Evolutionary conservation across 2,888 invertebrate species (phyloP).

Genomic region (Lymantria monacha): DNA sequence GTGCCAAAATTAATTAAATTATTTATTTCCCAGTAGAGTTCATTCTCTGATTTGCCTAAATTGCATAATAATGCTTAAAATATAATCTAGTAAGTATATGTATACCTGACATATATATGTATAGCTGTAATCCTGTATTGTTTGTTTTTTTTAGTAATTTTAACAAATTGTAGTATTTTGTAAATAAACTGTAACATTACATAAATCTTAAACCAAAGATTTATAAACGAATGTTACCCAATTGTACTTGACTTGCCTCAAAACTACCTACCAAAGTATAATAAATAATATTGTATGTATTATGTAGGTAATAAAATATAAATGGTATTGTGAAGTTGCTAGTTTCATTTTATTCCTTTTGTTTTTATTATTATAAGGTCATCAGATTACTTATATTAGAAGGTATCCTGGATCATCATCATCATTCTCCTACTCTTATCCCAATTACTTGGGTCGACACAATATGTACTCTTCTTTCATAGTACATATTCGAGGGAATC

Average conservation of each 20-base stretch:
- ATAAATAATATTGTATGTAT: slow-evolving; percentile 22
- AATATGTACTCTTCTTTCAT: too few species aligned
- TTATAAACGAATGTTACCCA: slow-evolving; percentile 24
- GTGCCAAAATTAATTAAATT: slow-evolving; percentile 28
- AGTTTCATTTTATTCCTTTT: slow-evolving; percentile 9
- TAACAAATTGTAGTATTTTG: slow-evolving; percentile 25
- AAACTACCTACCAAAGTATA: slow-evolving; percentile 39
- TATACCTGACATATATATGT: background rate
- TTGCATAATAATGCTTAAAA: background rate
- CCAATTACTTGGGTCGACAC: too few species aligned
- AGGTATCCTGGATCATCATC: too few species aligned
- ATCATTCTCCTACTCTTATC: too few species aligned
- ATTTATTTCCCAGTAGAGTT: too few species aligned
- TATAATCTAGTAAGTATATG: background rate
- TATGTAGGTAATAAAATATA: slow-evolving; percentile 20
- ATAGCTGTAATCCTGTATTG: background rate
- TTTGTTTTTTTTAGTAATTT: slow-evolving; percentile 18
- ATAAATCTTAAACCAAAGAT: slow-evolving; percentile 19
- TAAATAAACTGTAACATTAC: slow-evolving; percentile 18
- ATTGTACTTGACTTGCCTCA: slow-evolving; percentile 27
- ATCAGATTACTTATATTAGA: too few species aligned
- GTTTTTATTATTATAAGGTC: too few species aligned
- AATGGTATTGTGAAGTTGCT: slow-evolving; percentile 27
- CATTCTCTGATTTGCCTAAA: background rate
- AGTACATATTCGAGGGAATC: too few species aligned